These are phyloP conservation scores for Helicolenus hilgendorfi DNA, from an alignment of 2,797 vertebrate species.

Conservation along the genomic window DNA sequence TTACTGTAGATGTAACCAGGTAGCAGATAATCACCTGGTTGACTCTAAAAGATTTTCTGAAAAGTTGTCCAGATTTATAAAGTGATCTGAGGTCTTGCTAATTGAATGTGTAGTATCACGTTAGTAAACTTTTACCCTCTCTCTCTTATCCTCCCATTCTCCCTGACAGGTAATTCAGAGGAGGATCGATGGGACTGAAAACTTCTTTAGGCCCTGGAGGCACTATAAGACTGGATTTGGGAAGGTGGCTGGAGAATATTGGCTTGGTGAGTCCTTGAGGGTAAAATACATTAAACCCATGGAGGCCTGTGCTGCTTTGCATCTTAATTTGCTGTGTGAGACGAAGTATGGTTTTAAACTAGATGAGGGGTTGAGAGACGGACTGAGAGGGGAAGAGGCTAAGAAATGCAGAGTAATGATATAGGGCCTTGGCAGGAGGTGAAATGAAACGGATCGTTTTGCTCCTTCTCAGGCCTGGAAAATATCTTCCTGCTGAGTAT, in stretches of 20 bases:
- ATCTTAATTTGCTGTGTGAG: background rate
- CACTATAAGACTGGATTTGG: conserved; percentile 75
- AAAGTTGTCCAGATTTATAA: background rate
- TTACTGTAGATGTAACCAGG: no score
- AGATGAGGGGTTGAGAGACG: background rate
- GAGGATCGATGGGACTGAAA: conserved; percentile 69
- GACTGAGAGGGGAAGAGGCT: background rate
- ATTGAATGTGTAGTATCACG: background rate
- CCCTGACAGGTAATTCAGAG: conserved; percentile 66
- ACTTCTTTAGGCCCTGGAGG: conserved; percentile 70
- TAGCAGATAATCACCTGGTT: background rate
- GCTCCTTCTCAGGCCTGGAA: conserved; percentile 58
- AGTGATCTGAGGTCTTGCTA: background rate
- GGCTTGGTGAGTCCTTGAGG: conserved; percentile 59
- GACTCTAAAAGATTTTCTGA: background rate
- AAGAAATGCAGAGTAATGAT: background rate
- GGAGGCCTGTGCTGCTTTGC: background rate
- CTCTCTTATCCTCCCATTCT: background rate
- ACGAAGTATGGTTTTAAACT: background rate
- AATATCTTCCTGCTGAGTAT: conserved; percentile 64
- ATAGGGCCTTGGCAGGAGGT: background rate
- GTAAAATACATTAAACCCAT: background rate
- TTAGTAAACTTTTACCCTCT: background rate
- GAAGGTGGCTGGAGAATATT: conserved; percentile 71
- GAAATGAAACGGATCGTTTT: background rate